phyloP scores from a whole-genome alignment of 1,140 invertebrate genomes.

The Drosophila lini region DNA sequence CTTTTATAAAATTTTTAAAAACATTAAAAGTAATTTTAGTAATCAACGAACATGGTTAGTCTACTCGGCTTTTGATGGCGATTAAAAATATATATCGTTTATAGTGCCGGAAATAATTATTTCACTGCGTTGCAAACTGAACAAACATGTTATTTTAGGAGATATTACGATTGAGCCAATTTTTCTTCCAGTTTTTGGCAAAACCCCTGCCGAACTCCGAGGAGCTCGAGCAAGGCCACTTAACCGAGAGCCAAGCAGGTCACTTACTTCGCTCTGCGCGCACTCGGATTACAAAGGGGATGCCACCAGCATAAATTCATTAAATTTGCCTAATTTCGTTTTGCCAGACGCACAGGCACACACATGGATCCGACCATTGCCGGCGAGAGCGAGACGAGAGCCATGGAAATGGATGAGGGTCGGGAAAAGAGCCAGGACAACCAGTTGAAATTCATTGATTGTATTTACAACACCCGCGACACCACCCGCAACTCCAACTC shows the following conservation, averaged over 20 bases:
- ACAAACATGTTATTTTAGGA: no score
- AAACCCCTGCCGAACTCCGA: not conserved
- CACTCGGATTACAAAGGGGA: slow-evolving; percentile 75
- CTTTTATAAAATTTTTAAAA: no score
- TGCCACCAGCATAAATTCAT: slow-evolving; percentile 83
- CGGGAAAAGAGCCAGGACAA: slow-evolving; percentile 59
- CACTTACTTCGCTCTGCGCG: slow-evolving; percentile 70
- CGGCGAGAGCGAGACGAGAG: slow-evolving; percentile 9
- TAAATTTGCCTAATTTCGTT: slow-evolving; percentile 83
- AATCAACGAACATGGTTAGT: no score
- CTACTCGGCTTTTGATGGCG: no score
- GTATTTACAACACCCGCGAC: slow-evolving; percentile 76
- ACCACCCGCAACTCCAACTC: slow-evolving; percentile 3
- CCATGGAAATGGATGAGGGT: slow-evolving; percentile 43
- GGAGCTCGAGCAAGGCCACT: slow-evolving; percentile 60
- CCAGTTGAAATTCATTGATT: slow-evolving; percentile 83
- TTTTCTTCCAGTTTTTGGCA: not conserved
- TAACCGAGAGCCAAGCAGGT: slow-evolving; percentile 71
- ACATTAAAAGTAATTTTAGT: no score
- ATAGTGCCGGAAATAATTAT: no score
- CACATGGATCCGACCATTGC: slow-evolving; percentile 47
- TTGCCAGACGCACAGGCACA: slow-evolving; percentile 52
- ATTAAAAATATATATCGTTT: no score
- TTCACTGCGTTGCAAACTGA: no score
- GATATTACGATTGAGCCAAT: no score